Base-by-base conservation (phyloP, 2,113 vertebrate species). In the Urocolius indicus region DNA sequence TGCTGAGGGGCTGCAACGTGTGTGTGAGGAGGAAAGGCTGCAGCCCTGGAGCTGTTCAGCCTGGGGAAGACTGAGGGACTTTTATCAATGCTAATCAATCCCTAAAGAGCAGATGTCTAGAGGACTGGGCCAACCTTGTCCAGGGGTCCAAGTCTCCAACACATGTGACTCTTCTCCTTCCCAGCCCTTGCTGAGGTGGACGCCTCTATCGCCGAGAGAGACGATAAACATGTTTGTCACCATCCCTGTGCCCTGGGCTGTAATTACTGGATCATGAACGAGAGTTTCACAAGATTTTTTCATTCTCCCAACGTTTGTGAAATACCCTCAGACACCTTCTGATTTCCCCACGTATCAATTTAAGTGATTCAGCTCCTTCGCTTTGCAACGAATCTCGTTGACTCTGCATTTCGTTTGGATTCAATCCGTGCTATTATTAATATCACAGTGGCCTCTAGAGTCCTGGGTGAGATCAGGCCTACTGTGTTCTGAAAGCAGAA, bases 101-200 rank as follows among this genome's bases (percentile, higher is more conserved):
- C n/a, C 43, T 66, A 41, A 46, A 26, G 55, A 55, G 2, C 22
- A 1, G 2, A 15, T 20, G 12, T 18, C 1, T 5, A 4, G 0
- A 0, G 22, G 5, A 59, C 62, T 0, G 0, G 16, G 5, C 62
- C 69, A 10, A 7, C 2, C 75, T 46, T 16, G 1, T 2, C 0
- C 21, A 0, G 0, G 4, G 32, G 9, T 18, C 15, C 32, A 6
- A 58, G 30, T 32, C 16, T 11, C 41, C 5, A 4, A 29, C 0
- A 1, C 4, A 3, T 1, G 0, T 5, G 41, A 55, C 72, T 16
- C 26, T 61, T 71, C 23, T 55, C 30, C 65, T n/a, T 62, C 13
- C 19, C 6, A 2, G 36, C 23, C 36, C 13, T 0, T 3, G 69
- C 55, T 66, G 54, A 3, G 14, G 46, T 23, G 51, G 72, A 78